Evolutionary conservation across 2,113 vertebrate species (phyloP).

Genomic region (Cryptomyrus ogoouensis): DNA sequence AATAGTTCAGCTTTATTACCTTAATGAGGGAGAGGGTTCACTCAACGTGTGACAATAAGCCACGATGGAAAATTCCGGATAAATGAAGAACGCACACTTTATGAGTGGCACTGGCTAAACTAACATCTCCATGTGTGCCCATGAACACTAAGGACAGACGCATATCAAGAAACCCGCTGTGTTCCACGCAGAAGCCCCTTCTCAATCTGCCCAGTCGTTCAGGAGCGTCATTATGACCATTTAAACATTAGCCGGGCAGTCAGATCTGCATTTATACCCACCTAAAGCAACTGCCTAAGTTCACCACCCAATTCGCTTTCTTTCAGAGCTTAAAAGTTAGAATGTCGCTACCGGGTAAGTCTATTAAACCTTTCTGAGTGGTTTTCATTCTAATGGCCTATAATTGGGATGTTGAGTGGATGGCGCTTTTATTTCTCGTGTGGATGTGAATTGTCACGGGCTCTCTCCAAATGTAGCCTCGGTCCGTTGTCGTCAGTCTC

Average conservation of each 20-base stretch:
- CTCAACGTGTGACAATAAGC: not conserved
- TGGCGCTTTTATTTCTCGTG: not conserved
- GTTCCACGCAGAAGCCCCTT: not conserved
- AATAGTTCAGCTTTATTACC: not conserved
- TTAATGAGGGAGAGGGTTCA: not conserved
- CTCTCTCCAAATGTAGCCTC: not conserved
- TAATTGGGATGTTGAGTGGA: not conserved
- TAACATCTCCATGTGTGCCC: not conserved
- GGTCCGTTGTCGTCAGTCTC: not conserved
- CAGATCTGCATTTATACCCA: not conserved
- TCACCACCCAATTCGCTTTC: constrained; percentile 12
- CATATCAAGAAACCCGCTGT: not conserved
- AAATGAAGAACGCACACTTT: not conserved
- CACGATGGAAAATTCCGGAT: not conserved
- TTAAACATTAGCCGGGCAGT: not conserved
- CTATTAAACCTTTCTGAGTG: not conserved
- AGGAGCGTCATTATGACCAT: not conserved
- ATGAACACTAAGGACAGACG: not conserved
- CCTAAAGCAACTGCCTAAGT: not conserved
- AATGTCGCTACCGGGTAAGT: constrained; percentile 54
- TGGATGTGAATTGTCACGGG: constrained; percentile 7
- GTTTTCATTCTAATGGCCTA: not conserved
- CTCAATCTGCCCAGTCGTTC: not conserved
- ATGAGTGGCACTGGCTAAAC: not conserved
- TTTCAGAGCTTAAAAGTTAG: constrained; percentile 59